Percentiles rank a stretch among this genome's conserved stretches.
Evolutionary conservation across 2,888 invertebrate genomes (phyloP).

Genomic region (Cephus pulcher): DNA sequence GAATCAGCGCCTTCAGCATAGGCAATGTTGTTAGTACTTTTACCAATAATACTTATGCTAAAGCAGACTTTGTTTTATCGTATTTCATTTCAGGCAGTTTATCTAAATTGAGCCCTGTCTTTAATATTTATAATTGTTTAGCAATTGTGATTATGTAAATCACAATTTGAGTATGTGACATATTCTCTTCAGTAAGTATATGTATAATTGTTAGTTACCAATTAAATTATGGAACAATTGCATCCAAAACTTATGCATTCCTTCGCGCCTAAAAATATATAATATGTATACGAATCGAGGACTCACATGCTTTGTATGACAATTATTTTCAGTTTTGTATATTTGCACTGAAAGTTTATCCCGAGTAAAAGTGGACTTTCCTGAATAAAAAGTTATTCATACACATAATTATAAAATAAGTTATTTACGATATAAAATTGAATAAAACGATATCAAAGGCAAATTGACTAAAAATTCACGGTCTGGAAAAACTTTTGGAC

Average conservation of each 20-base stretch:
- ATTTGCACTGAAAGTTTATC: background rate
- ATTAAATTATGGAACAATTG: too few species aligned
- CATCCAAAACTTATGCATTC: background rate
- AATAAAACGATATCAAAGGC: background rate
- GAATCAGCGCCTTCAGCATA: background rate
- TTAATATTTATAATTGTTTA: background rate
- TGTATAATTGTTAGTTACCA: background rate
- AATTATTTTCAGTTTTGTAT: background rate
- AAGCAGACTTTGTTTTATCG: background rate
- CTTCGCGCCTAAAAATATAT: background rate
- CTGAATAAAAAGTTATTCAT: background rate
- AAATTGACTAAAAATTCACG: background rate
- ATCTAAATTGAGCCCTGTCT: background rate
- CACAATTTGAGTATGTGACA: background rate
- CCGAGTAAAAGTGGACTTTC: background rate
- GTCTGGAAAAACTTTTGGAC: background rate
- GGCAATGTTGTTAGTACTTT: background rate
- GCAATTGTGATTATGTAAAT: background rate
- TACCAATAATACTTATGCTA: background rate
- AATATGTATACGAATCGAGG: background rate
- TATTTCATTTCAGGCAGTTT: background rate
- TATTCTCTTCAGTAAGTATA: background rate
- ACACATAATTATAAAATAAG: background rate
- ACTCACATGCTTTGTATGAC: background rate
- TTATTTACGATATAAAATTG: background rate